Evolutionary conservation across 2,797 vertebrate species (phyloP), one percentile per base, ranked within the genome.

Genomic region (Agapornis canus): DNA sequence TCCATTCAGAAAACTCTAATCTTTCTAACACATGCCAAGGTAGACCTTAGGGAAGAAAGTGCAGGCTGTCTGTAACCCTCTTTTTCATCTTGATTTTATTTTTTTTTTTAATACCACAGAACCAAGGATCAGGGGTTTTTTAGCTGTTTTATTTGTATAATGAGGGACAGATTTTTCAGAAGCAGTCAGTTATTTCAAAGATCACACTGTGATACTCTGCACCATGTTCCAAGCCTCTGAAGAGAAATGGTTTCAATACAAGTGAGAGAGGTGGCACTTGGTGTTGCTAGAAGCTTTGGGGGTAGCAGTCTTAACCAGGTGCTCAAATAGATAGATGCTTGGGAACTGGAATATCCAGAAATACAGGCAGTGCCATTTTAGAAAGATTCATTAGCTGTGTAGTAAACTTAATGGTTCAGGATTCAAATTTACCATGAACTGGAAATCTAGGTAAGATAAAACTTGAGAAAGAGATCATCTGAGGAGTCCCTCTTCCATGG

Each of bases 81-180:
- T 84, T 70, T 27, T 20, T 89, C 19, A 1, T 10, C 18, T 39
- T 48, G 4, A 16, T n/a, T 66, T 3, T 43, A 5, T 13, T 6
- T 35, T 13, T 6, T 14, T 13, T 7, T 6, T 2, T 35, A 11
- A 0, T 4, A 3, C 26, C 45, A 4, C 32, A 35, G 40, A 75
- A n/a, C 10, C 22, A 32, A 61, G 20, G 48, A 40, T 21, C 37
- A 51, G 26, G 35, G 7, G 7, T 26, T 57, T 81, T 68, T 89
- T 51, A 51, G 42, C 5, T 69, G 57, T 35, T 86, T 17, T 20
- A 2, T 8, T 32, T 3, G 0, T 2, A 5, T 7, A 18, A 40
- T 0, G 6, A 54, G 31, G 45, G 10, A 22, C 31, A 52, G 49
- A 29, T 31, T 48, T 79, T 32, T 20, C 25, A 92, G 81, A 64